Conservation (phyloP, 2,888 invertebrate genomes). For the Melanchra persicariae region DNA sequence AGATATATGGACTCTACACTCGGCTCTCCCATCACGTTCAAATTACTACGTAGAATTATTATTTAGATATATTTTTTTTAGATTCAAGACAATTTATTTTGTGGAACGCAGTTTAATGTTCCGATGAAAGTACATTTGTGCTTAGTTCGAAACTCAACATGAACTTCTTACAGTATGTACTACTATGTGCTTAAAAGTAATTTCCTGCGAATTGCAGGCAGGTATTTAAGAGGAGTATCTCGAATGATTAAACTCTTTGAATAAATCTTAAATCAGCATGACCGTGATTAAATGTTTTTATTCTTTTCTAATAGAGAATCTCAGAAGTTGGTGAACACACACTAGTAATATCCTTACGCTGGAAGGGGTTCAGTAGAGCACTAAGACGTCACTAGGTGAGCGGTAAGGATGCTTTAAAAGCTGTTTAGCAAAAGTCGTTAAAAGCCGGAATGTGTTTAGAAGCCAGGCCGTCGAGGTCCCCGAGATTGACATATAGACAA, state of each 20-base stretch:
- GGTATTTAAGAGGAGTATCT: too few relatives aligned
- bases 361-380: conserved; percentile 27
- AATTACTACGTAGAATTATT: conserved; percentile 65
- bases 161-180: background rate
- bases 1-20: conserved; percentile 70
- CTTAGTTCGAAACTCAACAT: background rate
- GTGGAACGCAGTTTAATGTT: conserved; percentile 9
- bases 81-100: conserved; percentile 49
- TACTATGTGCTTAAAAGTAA: background rate
- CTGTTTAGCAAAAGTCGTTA: conserved; percentile 45
- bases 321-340: conserved; percentile 19
- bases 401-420: conserved; percentile 47
- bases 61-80: conserved; percentile 60
- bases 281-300: background rate
- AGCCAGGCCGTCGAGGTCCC: conserved; percentile 5
- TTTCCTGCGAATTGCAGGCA: background rate
- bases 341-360: conserved; percentile 7
- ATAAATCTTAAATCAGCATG: background rate
- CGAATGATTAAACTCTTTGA: background rate
- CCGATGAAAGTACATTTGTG: conserved; percentile 1
- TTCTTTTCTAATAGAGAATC: background rate
- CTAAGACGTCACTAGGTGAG: conserved; percentile 30
- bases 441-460: conserved; percentile 41
- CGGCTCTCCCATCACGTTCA: conserved; percentile 65
- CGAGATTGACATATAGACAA: conserved; percentile 40